Evolutionary conservation across 2,113 vertebrate genomes (phyloP).

Genomic region (Indri indri): DNA sequence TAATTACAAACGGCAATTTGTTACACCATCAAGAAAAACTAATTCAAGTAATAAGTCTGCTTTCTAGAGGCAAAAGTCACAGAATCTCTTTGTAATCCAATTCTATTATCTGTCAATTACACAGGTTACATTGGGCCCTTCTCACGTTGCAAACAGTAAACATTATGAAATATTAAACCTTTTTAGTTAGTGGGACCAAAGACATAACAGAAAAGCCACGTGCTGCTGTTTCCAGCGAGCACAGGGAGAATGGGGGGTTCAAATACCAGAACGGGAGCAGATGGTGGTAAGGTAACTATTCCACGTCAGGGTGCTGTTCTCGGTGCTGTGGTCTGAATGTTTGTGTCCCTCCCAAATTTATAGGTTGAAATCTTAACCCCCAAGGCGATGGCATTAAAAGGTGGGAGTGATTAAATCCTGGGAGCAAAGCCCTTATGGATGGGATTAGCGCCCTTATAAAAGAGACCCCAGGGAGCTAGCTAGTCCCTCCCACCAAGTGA

Average conservation of each 20-base stretch:
- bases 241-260: rapidly evolving
- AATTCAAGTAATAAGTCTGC: neutral
- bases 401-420: no score
- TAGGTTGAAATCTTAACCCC: no score
- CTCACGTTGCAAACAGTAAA: neutral
- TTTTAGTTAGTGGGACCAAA: neutral
- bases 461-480: neutral
- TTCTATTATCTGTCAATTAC: neutral
- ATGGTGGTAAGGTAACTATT: neutral
- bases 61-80: neutral
- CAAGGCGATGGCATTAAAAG: neutral
- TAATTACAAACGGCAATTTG: neutral
- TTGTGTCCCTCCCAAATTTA: neutral
- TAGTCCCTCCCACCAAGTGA: no score
- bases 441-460: neutral
- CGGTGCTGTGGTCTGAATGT: neutral
- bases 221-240: neutral
- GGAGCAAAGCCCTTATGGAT: neutral
- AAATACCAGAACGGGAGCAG: neutral
- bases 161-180: neutral
- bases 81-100: neutral
- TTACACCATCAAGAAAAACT: neutral
- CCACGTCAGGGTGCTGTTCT: neutral
- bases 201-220: neutral
- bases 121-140: neutral